Base-by-base conservation (phyloP, 2,888 invertebrate species). In the Drosophila multiciliata region DNA sequence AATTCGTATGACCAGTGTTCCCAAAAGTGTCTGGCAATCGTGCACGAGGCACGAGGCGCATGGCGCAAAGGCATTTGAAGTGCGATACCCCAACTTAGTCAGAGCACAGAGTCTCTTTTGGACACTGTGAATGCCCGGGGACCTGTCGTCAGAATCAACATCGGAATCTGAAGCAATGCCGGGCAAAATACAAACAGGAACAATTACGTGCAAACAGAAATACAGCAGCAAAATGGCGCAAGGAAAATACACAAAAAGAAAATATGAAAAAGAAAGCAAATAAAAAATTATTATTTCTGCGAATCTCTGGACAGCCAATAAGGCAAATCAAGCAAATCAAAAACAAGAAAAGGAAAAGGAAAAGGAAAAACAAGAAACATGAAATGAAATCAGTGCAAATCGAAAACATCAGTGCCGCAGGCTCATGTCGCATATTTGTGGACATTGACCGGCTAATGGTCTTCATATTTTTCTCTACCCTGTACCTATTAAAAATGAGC, bases 1-100 rank as follows among this genome's bases (percentile, higher is more conserved):
- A 75, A 64, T 70, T 69, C 73, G 79, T 75, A 73, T 82, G 72
- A 48, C 66, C 70, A 79, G 66, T 67, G 75, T 79, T 59, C 63
- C 52, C 50, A 74, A 78, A 66, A 73, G 68, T 70, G 77, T 79
- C 75, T 79, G 79, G 75, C 66, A 73, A 87, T 87, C 83, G 84
- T 87, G 88, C 83, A 85, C 83, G 83, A 83, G 83, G 29, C 29
- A 29, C 88, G n/a, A n/a, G n/a, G n/a, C n/a, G n/a, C n/a, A n/a
- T n/a, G 88, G 35, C 61, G 72, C 62, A 75, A 63, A 63, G 71
- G 54, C 83, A 74, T 66, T 66, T 42, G 52, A 73, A 83, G 81
- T 80, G 57, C 32, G 42, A 50, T 26, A 20, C 32, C 11, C 42
- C n/a, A 15, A 15, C 11, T n/a, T n/a, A 35, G 20, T 45, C 15